A percentile compares a stretch with the other conserved stretches of the same genome.
phyloP scores from a whole-genome alignment of 2,797 vertebrate genomes.

The Hapalemur alaotrensis region DNA sequence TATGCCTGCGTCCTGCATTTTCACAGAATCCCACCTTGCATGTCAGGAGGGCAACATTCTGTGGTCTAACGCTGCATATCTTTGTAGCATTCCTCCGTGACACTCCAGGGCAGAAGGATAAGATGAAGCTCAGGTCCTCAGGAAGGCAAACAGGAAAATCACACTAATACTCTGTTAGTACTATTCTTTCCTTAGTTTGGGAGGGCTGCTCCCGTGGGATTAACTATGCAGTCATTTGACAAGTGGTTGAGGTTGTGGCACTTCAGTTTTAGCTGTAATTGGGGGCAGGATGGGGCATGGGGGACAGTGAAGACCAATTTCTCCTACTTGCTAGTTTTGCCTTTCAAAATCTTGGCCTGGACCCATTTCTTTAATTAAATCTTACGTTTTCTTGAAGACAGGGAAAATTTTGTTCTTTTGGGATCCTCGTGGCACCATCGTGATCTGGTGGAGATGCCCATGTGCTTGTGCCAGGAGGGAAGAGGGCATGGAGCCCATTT shows the following conservation, averaged over 20 bases:
- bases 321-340: neutral
- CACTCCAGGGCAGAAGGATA: neutral
- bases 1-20: neutral
- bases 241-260: neutral
- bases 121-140: neutral
- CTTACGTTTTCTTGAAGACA: neutral
- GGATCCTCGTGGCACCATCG: rapidly evolving
- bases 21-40: neutral
- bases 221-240: neutral
- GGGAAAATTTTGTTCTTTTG: neutral
- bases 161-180: neutral
- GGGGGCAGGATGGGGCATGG: neutral
- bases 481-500: neutral
- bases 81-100: neutral
- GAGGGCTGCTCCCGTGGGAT: neutral
- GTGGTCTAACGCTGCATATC: neutral
- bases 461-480: neutral
- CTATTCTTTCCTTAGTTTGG: neutral
- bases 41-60: neutral
- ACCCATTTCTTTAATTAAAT: neutral
- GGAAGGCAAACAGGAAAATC: neutral
- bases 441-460: neutral
- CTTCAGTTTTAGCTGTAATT: neutral
- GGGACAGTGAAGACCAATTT: neutral
- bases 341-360: neutral